These are phyloP conservation scores for Ahaetulla prasina DNA, from an alignment of 2,113 vertebrate genomes.

Conservation along the genomic window DNA sequence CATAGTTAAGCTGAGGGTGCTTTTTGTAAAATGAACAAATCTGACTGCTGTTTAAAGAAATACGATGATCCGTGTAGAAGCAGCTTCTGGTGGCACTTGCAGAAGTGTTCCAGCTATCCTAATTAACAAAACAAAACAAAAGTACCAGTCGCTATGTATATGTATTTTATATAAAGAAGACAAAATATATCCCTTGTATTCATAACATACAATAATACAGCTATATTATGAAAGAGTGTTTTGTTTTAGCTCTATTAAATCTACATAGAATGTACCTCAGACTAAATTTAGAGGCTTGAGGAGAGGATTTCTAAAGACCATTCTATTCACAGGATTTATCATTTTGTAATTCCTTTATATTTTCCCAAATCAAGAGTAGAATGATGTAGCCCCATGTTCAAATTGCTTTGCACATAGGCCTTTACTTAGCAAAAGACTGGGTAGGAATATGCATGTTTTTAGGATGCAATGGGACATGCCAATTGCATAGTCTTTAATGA, in stretches of 20 bases:
- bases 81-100: constrained; percentile 57
- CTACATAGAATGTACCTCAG: neutral
- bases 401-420: neutral
- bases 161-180: neutral
- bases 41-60: constrained; percentile 60
- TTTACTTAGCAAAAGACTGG: neutral
- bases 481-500: neutral
- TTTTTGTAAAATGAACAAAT: constrained; percentile 71
- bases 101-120: constrained; percentile 60
- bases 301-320: neutral
- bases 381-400: neutral
- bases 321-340: neutral
- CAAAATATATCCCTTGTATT: neutral
- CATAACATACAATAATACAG: neutral
- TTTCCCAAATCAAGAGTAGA: neutral
- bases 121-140: constrained; percentile 31
- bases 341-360: neutral
- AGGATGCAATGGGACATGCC: neutral
- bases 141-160: neutral
- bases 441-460: neutral
- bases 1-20: constrained; percentile 59
- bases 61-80: constrained; percentile 66
- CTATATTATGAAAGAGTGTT: neutral
- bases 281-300: neutral
- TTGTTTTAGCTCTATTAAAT: neutral